These are phyloP conservation scores for Hemiprocne comata DNA, from an alignment of 2,113 vertebrate species.

Conservation along the genomic window DNA sequence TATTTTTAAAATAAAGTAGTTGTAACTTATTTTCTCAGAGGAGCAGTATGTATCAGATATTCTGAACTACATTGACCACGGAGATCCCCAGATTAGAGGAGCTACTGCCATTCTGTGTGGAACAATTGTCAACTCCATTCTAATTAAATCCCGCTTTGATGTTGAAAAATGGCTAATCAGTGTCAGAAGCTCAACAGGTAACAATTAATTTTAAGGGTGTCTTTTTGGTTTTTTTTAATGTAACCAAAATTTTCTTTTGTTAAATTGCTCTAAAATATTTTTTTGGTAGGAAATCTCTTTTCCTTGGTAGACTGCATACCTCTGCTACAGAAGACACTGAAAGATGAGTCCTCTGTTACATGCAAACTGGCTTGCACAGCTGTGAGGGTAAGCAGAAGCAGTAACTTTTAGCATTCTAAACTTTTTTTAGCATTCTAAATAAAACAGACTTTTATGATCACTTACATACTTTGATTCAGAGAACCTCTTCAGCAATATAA, in stretches of 20 bases:
- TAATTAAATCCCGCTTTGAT: slow-evolving; percentile 88
- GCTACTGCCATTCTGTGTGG: slow-evolving; percentile 92
- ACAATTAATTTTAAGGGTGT: background rate
- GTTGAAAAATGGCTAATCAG: slow-evolving; percentile 85
- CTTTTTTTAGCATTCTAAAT: background rate
- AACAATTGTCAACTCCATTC: slow-evolving; percentile 86
- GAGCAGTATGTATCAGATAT: slow-evolving; percentile 93
- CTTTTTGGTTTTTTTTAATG: background rate
- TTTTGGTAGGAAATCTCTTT: slow-evolving; percentile 82
- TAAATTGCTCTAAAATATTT: background rate
- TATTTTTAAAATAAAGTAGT: slow-evolving; percentile 67
- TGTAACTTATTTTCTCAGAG: slow-evolving; percentile 77
- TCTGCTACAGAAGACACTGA: slow-evolving; percentile 85
- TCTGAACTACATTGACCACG: slow-evolving; percentile 87
- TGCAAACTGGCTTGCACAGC: slow-evolving; percentile 94
- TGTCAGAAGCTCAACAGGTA: slow-evolving; percentile 86
- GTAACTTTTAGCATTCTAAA: background rate
- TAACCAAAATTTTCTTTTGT: background rate
- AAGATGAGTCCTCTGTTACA: slow-evolving; percentile 94
- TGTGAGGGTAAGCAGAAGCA: slow-evolving; percentile 84
- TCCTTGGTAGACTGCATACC: slow-evolving; percentile 89
- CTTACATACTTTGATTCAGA: background rate
- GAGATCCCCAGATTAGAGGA: slow-evolving; percentile 95
- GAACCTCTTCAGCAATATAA: background rate
- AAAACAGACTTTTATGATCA: background rate